A percentile compares a stretch with the other conserved stretches of the same genome.
Evolutionary conservation across 1,140 invertebrate species (phyloP).

Genomic region (Leptinotarsa texana): DNA sequence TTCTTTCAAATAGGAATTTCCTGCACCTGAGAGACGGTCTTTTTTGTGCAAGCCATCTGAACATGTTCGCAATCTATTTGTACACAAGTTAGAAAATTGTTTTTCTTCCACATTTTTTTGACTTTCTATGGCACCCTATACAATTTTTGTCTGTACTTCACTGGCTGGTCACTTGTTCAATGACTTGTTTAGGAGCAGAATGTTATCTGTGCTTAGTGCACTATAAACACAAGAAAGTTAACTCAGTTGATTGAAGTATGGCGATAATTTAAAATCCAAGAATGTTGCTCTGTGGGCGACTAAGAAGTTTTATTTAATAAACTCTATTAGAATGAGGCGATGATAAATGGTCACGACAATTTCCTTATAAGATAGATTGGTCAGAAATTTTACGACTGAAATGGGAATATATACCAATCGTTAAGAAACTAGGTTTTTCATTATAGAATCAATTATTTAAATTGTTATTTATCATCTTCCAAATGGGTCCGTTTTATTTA

Average conservation of each 20-base stretch:
- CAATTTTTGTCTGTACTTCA: background rate
- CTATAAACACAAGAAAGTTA: slow-evolving; percentile 8
- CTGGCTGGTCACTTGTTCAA: background rate
- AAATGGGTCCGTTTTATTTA: background rate
- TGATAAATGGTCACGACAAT: slow-evolving; percentile 11
- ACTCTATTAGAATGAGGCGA: slow-evolving; percentile 6
- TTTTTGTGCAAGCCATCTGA: too few species aligned
- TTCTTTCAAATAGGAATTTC: too few species aligned
- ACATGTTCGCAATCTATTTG: too few species aligned
- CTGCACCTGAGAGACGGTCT: too few species aligned
- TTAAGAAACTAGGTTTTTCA: background rate
- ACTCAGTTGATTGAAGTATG: slow-evolving; percentile 18
- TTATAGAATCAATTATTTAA: background rate
- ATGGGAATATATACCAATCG: background rate
- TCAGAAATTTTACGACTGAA: background rate
- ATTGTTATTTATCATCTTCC: background rate
- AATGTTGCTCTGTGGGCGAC: slow-evolving; percentile 4
- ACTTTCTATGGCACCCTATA: too few species aligned
- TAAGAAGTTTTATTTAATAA: background rate
- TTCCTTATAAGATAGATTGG: slow-evolving; percentile 4
- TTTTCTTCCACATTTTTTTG: too few species aligned
- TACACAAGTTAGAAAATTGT: too few species aligned
- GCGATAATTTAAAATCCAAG: slow-evolving; percentile 13
- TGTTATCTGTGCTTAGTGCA: slow-evolving; percentile 8
- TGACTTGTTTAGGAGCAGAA: slow-evolving; percentile 2